Percentiles rank a stretch among this genome's conserved stretches.
Evolutionary conservation across 2,113 vertebrate species (phyloP).

Genomic region (Furnarius figulus): DNA sequence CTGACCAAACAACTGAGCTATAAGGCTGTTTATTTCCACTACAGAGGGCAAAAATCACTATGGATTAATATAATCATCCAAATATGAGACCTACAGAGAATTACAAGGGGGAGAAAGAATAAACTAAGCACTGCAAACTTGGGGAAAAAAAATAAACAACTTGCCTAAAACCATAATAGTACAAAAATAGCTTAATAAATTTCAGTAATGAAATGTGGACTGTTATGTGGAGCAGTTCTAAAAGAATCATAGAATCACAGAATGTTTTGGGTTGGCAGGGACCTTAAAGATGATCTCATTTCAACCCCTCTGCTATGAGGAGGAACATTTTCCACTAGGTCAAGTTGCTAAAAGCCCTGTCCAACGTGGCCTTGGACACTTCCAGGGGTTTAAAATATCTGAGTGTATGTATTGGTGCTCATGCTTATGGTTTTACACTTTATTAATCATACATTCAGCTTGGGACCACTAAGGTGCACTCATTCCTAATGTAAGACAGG

Average conservation of each 20-base stretch:
- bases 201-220: not conserved
- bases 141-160: not conserved
- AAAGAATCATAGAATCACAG: not conserved
- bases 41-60: not conserved
- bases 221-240: not conserved
- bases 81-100: not conserved
- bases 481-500: not conserved
- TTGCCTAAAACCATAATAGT: not conserved
- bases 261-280: not conserved
- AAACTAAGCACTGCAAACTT: not conserved
- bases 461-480: not conserved
- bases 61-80: not conserved
- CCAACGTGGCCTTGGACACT: not conserved
- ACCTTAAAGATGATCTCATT: not conserved
- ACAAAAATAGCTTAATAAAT: not conserved
- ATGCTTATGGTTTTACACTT: not conserved
- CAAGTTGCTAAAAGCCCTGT: not conserved
- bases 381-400: not conserved
- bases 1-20: not conserved
- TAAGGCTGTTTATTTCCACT: not conserved
- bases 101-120: not conserved
- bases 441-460: not conserved
- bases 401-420: not conserved
- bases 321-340: not conserved
- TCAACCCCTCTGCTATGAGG: not conserved